Evolutionary conservation across 2,113 vertebrate genomes (phyloP), one percentile per base, ranked within the genome.

Genomic region (Hippopotamus amphibius): DNA sequence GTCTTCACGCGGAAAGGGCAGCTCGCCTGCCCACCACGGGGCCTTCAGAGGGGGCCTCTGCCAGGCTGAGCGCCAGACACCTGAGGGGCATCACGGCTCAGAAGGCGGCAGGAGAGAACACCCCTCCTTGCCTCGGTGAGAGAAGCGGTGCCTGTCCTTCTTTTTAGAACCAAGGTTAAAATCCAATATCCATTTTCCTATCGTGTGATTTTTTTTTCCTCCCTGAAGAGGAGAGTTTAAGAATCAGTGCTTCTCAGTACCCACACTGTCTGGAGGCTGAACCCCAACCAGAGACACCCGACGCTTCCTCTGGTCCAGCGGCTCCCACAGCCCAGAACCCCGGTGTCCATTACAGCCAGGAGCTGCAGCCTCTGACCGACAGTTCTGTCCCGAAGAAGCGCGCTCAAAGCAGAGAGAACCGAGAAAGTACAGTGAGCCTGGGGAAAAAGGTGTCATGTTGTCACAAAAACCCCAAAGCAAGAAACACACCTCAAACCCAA

Each of bases 381-480:
- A 77, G 91, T 28, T 15, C 79, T 74, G 30, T n/a, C 95, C 33
- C 83, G 85, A 96, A 65, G 0, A 82, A 53, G 50, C 26, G 68
- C n/a, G 53, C 92, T 74, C 81, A 92, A 71, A 96, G 97, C 72
- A 88, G 79, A 65, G 69, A 66, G 72, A 28, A 43, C 15, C n/a
- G 65, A 48, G 76, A 71, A 30, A 63, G 30, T 10, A 11, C 3
- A 24, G 17, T 0, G 92, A 80, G 76, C 90, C 72, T 22, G 53
- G 93, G 46, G 94, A 95, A 96, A 68, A 72, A 95, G 82, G 50
- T 33, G 86, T 2, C 26, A 37, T 66, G 37, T 81, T 59, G 33
- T 72, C 89, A 24, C 82, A 76, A 94, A 97, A 95, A 96, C 68
- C 22, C 26, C 79, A 95, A 69, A 96, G 97, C 96, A 72, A 81